These are phyloP conservation scores for Zaprionus gabonicus DNA, from an alignment of 1,140 invertebrate genomes.

Conservation along the genomic window DNA sequence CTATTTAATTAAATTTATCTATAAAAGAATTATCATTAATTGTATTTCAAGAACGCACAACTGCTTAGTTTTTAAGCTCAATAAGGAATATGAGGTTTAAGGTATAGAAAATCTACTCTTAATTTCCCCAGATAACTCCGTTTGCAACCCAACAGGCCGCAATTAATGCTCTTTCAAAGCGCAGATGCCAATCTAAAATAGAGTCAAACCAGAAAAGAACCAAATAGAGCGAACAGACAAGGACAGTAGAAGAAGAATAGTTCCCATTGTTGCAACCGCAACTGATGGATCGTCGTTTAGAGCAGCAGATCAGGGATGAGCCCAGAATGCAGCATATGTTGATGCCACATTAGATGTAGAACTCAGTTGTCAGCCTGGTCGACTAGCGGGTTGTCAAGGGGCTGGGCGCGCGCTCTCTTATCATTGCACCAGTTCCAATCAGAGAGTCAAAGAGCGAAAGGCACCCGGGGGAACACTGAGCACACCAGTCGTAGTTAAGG, in stretches of 20 bases:
- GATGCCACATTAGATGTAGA: constrained; percentile 84
- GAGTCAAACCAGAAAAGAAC: constrained; percentile 62
- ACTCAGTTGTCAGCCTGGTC: constrained; percentile 76
- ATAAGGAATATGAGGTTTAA: neutral
- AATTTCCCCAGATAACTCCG: constrained; percentile 25
- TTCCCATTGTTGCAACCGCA: constrained; percentile 52
- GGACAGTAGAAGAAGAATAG: neutral
- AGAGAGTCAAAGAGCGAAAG: constrained; percentile 76
- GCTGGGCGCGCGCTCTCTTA: constrained; percentile 43
- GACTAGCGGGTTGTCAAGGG: neutral
- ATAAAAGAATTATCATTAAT: neutral
- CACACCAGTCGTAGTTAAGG: neutral
- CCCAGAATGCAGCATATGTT: constrained; percentile 79
- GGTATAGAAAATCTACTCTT: neutral
- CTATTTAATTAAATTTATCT: neutral
- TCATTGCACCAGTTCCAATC: constrained; percentile 78
- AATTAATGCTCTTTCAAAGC: constrained; percentile 17
- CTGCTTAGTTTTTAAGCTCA: neutral
- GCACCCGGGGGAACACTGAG: constrained; percentile 64
- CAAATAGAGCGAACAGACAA: constrained; percentile 7
- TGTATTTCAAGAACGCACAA: neutral
- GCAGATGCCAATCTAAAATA: constrained; percentile 70
- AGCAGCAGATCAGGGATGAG: constrained; percentile 3
- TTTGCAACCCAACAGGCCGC: constrained; percentile 4
- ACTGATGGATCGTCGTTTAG: constrained; percentile 58